Evolutionary conservation across 2,888 invertebrate species (phyloP).

Genomic region (Xestia xanthographa): DNA sequence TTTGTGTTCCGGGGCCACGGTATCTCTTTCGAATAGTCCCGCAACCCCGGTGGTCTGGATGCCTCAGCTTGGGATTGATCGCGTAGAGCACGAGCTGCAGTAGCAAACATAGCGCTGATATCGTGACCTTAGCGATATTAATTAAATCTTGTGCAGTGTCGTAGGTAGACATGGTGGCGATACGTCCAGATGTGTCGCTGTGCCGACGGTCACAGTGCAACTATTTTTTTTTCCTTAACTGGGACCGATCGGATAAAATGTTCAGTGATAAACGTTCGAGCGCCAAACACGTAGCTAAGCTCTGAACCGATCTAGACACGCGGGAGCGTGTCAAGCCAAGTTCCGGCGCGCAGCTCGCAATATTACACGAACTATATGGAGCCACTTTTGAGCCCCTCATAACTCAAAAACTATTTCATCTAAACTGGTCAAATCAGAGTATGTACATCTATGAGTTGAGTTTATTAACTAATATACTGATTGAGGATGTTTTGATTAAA

Average conservation of each 20-base stretch:
- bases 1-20: too few species aligned
- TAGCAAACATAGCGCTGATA: constrained; percentile 3
- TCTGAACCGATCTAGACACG: not conserved
- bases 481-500: too few species aligned
- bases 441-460: too few species aligned
- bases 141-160: not conserved
- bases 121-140: not conserved
- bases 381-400: too few species aligned
- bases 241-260: not conserved
- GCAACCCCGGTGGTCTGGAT: too few species aligned
- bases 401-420: too few species aligned
- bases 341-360: too few species aligned
- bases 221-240: not conserved
- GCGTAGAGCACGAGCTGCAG: not conserved
- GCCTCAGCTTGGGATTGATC: not conserved
- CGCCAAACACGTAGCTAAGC: not conserved
- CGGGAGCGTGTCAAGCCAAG: too few species aligned
- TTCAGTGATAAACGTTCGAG: not conserved
- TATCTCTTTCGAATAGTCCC: too few species aligned
- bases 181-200: not conserved
- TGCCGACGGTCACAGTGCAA: not conserved
- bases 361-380: constrained; percentile 16
- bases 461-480: too few species aligned
- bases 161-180: not conserved
- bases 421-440: too few species aligned